These are phyloP conservation scores for Decapterus maruadsi DNA, from an alignment of 2,797 vertebrate species.

Conservation along the genomic window DNA sequence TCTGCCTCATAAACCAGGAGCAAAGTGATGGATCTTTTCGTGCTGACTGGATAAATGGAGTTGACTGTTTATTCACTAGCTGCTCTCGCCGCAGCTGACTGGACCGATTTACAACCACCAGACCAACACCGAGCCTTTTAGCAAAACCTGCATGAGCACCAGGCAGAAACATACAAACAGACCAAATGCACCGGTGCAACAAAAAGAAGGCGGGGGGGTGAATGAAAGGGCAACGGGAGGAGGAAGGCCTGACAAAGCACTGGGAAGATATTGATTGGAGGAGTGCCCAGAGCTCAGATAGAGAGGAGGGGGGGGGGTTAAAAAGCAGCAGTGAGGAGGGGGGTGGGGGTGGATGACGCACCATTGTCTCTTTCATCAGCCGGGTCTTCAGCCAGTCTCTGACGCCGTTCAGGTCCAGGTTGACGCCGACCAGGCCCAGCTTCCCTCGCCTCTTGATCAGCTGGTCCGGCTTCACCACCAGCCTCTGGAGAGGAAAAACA, in stretches of 20 bases:
- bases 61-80: slow-evolving; percentile 40
- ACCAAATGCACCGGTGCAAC: slow-evolving; percentile 8
- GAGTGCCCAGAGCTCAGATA: slow-evolving; percentile 22
- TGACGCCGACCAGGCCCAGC: slow-evolving; percentile 94
- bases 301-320: slow-evolving; percentile 8
- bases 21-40: slow-evolving; percentile 52
- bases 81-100: slow-evolving; percentile 24
- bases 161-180: background rate
- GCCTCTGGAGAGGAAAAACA: slow-evolving; percentile 78
- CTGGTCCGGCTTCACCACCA: slow-evolving; percentile 98
- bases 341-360: slow-evolving; percentile 77
- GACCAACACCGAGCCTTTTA: slow-evolving; percentile 4
- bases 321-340: slow-evolving; percentile 4
- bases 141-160: background rate
- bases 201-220: slow-evolving; percentile 8
- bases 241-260: slow-evolving; percentile 16
- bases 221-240: slow-evolving; percentile 37
- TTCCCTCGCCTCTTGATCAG: slow-evolving; percentile 98
- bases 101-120: slow-evolving; percentile 45
- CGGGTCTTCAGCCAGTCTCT: slow-evolving; percentile 92
- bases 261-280: slow-evolving; percentile 47
- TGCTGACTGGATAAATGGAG: slow-evolving; percentile 41
- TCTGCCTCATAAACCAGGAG: too few relatives aligned
- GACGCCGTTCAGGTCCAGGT: slow-evolving; percentile 92
- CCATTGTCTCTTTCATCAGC: slow-evolving; percentile 90